Percentiles rank a stretch among this genome's conserved stretches.
phyloP scores from a whole-genome alignment of 2,888 invertebrate genomes.

The Dolichomitus sp. region DNA sequence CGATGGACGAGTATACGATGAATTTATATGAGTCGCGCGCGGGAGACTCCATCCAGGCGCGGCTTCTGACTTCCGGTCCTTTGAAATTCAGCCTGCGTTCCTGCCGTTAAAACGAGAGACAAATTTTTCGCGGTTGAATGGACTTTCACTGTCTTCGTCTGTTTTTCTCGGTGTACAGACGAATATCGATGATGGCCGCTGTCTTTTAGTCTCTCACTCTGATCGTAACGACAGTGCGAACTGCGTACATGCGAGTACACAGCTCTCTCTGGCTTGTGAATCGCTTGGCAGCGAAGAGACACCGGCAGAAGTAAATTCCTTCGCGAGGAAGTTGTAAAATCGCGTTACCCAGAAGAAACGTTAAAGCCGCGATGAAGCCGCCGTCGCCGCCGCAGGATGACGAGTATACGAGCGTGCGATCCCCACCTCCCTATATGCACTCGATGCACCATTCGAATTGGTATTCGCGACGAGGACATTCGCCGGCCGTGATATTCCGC shows the following conservation, averaged over 20 bases:
- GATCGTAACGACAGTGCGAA: neutral
- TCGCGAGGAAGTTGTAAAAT: slow-evolving; percentile 83
- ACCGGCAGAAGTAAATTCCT: slow-evolving; percentile 51
- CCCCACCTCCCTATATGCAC: slow-evolving; percentile 11
- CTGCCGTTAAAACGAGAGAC: slow-evolving; percentile 66
- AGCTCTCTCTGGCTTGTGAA: neutral
- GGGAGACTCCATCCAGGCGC: slow-evolving; percentile 49
- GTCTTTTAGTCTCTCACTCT: neutral
- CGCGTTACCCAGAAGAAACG: slow-evolving; percentile 79
- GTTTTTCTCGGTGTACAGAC: slow-evolving; percentile 51
- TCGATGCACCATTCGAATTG: slow-evolving; percentile 66
- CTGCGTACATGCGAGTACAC: neutral
- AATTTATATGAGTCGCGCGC: slow-evolving; percentile 62
- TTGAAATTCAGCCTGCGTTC: slow-evolving; percentile 64
- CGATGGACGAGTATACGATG: slow-evolving; percentile 65
- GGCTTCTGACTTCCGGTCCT: slow-evolving; percentile 63
- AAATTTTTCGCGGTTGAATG: slow-evolving; percentile 65
- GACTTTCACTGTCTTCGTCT: slow-evolving; percentile 44
- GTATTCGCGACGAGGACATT: slow-evolving; percentile 64
- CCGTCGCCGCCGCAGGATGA: slow-evolving; percentile 43
- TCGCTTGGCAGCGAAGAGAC: slow-evolving; percentile 17
- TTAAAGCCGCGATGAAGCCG: slow-evolving; percentile 65
- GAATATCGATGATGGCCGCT: slow-evolving; percentile 24
- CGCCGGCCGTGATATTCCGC: slow-evolving; percentile 54
- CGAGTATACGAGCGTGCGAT: slow-evolving; percentile 33